Base-by-base conservation (phyloP, 1,140 invertebrate species). In the Drusus annulatus region DNA sequence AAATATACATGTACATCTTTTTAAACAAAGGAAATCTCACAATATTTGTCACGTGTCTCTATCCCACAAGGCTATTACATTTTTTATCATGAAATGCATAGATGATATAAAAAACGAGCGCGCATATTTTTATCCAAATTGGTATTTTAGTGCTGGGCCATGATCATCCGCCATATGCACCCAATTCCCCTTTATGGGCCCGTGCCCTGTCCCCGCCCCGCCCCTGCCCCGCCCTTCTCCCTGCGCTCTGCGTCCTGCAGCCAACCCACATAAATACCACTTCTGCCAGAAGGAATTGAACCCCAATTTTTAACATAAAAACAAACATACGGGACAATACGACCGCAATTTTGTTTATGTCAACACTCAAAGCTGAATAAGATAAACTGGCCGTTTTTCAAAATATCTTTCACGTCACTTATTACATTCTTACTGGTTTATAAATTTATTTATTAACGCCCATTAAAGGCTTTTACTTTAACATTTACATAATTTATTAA, bases 271-370 rank as follows among this genome's bases (percentile, higher is more conserved):
- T 65, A 65, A 65, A 65, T 31, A 65, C 62, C 62, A 65, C 62
- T 65, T 65, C 25, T 28, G 7, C 25, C n/a, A 19, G 16, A 28
- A 65, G 25, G 62, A 65, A 65, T 25, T 65, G 23, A 16, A 25
- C 21, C 28, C 13, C 62, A 21, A 65, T 31, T 65, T 25, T 31
- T 31, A 31, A 28, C 76, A 71, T 69, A 78, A 78, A 78, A 78
- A 69, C 76, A 69, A 78, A 77, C 23, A 68, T 78, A 52, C 62
- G 65, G 65, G 23, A 36, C 76, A 58, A 71, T 78, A 58, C 58
- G 63, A 36, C 65, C 62, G 65, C 63, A n/a, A 62, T 16, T 36
- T 78, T 68, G 71, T 78, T 69, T 78, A 78, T 68, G 51, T 68
- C 51, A 25, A 63, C 15, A 63, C 51, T 51, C 31, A 51, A 50